Evolutionary conservation across 2,113 vertebrate species (phyloP).

Genomic region (Myotis yumanensis): DNA sequence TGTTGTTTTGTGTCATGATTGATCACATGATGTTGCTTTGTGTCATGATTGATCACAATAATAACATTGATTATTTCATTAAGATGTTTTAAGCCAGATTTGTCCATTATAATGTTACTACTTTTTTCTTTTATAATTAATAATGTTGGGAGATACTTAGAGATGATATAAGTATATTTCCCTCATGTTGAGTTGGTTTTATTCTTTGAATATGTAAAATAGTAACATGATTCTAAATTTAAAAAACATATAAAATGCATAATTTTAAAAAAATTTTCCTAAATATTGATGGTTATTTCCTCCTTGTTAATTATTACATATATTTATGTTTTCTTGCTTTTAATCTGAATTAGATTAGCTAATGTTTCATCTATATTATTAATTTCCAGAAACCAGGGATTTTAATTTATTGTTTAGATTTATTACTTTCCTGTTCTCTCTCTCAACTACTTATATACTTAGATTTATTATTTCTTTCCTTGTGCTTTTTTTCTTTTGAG

Average conservation of each 20-base stretch:
- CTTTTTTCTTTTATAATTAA: no score
- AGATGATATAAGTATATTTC: background rate
- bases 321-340: background rate
- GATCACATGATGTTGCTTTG: background rate
- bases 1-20: background rate
- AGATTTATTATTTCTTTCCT: background rate
- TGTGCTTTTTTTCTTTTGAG: background rate
- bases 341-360: background rate
- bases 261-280: background rate
- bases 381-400: background rate
- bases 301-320: background rate
- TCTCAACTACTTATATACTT: background rate
- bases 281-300: background rate
- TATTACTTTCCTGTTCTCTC: background rate
- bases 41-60: background rate
- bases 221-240: background rate
- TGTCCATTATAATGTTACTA: background rate
- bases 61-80: background rate
- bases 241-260: background rate
- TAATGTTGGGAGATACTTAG: background rate
- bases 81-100: background rate
- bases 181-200: background rate
- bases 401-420: background rate
- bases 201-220: constrained; percentile 15
- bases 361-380: background rate